Base-by-base conservation (phyloP, 2,888 invertebrate species). In the Polyommatus iphigenia region DNA sequence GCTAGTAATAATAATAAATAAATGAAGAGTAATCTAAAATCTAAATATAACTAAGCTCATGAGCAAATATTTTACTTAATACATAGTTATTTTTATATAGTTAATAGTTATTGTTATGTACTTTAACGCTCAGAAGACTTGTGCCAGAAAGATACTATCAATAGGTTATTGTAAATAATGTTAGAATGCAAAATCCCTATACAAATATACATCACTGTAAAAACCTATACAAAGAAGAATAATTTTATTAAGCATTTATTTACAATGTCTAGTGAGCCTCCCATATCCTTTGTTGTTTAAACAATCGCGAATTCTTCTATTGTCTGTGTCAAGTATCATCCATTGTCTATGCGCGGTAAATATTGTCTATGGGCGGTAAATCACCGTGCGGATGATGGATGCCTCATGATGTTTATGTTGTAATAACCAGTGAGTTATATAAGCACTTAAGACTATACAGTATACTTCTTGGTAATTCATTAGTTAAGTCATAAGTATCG, bases 281-380 rank as follows among this genome's bases (percentile, higher is more conserved):
- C 46, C 46, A 73, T 50, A 46, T 24, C 46, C 24, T 46, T 20
- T 41, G 41, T 73, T 24, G 46, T 24, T 50, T 50, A 36, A 73
- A 73, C 73, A 73, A 73, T 73, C 73, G 73, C 15, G 73, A 73
- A 73, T 73, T 73, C 73, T 73, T 73, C 73, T 73, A 73, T 73
- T 73, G 73, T 73, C 50, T 73, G 20, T 73, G 73, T 73, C 73
- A 73, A 50, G 46, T 73, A 73, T 72, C 72, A 72, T 72, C 72
- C 36, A 73, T 73, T 73, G 73, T 73, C 24, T 50, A 73, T 50
- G 29, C 24, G 24, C 50, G 24, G 73, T 50, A 73, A 50, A 73
- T 73, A 73, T 73, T 73, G 73, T 50, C 50, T 73, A 73, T 73
- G 46, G 72, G 24, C 24, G 24, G 73, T 50, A 73, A 73, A 73